Evolutionary conservation across 1,140 invertebrate species (phyloP).

Genomic region (Polypedilum vanderplanki): DNA sequence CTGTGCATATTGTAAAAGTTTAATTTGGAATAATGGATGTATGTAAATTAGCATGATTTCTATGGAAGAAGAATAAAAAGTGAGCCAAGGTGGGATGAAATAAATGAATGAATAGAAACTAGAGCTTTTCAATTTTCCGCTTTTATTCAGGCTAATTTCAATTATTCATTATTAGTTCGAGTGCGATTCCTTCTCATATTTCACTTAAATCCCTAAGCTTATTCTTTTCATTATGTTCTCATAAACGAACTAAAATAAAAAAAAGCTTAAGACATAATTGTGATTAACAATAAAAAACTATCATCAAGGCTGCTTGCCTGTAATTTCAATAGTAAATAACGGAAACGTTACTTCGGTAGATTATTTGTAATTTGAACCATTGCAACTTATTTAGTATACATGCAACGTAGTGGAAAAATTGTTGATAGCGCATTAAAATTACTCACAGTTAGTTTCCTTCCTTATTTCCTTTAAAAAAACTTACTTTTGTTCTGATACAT

Average conservation of each 20-base stretch:
- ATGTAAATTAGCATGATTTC: too few species aligned
- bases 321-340: too few species aligned
- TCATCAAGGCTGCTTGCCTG: neutral
- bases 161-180: neutral
- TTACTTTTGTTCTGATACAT: too few species aligned
- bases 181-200: neutral
- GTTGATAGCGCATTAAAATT: neutral
- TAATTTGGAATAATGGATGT: too few species aligned
- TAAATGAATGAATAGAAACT: neutral
- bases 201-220: neutral
- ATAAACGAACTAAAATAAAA: neutral
- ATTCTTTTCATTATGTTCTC: neutral
- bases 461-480: too few species aligned
- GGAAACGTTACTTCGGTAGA: neutral
- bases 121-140: neutral
- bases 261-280: conserved; percentile 8
- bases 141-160: neutral
- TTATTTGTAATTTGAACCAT: conserved; percentile 19
- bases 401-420: neutral
- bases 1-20: too few species aligned
- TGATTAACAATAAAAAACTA: neutral
- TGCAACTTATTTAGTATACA: neutral
- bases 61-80: neutral
- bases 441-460: too few species aligned
- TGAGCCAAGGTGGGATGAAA: neutral